Base-by-base conservation (phyloP, 2,797 vertebrate genomes). In the Antrozous pallidus region DNA sequence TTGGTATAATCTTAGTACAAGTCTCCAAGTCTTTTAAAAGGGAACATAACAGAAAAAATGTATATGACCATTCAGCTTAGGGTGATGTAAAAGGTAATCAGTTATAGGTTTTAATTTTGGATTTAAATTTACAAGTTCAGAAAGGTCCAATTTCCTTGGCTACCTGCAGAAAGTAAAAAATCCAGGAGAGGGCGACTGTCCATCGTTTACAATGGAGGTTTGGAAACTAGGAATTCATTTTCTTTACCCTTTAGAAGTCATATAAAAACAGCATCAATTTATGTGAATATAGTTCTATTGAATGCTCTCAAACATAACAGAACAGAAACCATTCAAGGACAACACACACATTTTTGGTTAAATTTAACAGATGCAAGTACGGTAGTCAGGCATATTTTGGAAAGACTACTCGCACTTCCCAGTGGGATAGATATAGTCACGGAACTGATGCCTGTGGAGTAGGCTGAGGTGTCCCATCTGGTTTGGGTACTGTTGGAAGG, bases 121-220 rank as follows among this genome's bases (percentile, higher is more conserved):
- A 56, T 31, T 87, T 56, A 6, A 38, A 47, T 67, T 51, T 36
- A 54, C 45, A 86, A 63, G 36, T 74, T 69, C n/a, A 16, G 22
- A 70, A 88, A 78, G 16, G 3, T 6, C 17, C 18, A 17, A 26
- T 77, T 82, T 86, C 20, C 13, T 56, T n/a, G 18, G 8, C 73
- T 80, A 87, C 33, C 16, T 31, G 79, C 26, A 75, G 28, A 77
- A 82, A 92, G n/a, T 3, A 84, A 71, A 75, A 71, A 49, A n/a
- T 51, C 92, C 87, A 93, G 61, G 10, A 96, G 92, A 96, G 74
- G 63, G 42, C 36, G 7, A 4, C 14, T n/a, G 40, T 85, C 38
- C 18, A 51, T 28, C 31, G 22, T 13, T 63, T 22, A 47, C 33
- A 56, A 1, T 2, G 5, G 11, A 47, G 2, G 2, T 58, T 71